Base-by-base conservation (phyloP, 2,888 invertebrate species). In the Caenorhabditis sp. region DNA sequence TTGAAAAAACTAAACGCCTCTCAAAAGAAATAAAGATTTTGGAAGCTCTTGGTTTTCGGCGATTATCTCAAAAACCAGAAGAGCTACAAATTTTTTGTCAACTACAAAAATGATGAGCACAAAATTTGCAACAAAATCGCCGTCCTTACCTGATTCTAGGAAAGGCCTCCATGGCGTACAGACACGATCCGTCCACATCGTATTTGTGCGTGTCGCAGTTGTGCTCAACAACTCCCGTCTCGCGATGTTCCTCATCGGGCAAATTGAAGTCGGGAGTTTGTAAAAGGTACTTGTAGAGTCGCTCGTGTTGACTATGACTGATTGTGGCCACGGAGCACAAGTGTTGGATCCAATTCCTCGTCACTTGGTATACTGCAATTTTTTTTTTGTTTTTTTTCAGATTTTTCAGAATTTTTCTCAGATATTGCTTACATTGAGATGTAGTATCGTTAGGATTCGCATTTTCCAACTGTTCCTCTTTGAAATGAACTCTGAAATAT, bases 261-360 rank as follows among this genome's bases (percentile, higher is more conserved):
- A 75, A 35, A 30, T 65, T 45, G 45, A 77, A 77, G 39, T 77
- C 48, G 1, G 65, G 71, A 9, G 65, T 72, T 13, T 41, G 22
- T 13, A 71, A 5, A 2, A 77, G 46, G 27, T 72, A 77, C 13
- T 71, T 30, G 26, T 77, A 77, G 0, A 77, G 32, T 26, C 20
- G 26, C 37, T 61, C 50, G 39, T 77, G 71, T 30, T 65, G 65
- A 2, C 59, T 62, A n/a, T 77, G 71, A 9, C 56, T 61, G 35
- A 77, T 71, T 3, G 77, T 77, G 17, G 77, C 77, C 41, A 66
- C 61, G 2, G 77, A 77, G 48, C 71, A 61, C 0, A 77, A 56
- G 41, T 72, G 77, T 43, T 77, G 71, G 22, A 77, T 53, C 71
- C 71, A 77, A 45, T 71, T 77, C 7, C 58, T 50, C 1, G 77